phyloP scores from a whole-genome alignment of 2,797 vertebrate species.

The Chloroceryle inda region DNA sequence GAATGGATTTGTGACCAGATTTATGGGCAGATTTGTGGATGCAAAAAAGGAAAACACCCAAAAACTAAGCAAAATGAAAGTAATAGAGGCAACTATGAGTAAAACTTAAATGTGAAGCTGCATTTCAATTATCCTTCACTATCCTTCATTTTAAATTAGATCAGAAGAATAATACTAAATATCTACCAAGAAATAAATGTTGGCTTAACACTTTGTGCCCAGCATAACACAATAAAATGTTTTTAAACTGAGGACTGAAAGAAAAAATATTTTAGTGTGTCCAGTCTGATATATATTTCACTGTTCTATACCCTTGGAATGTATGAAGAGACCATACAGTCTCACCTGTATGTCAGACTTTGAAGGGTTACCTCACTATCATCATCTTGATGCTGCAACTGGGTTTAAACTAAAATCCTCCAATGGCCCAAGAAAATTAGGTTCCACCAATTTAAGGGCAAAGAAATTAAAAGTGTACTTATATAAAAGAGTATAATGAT shows the following conservation, averaged over 20 bases:
- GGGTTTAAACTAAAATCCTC: not conserved
- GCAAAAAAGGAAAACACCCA: not conserved
- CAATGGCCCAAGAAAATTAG: not conserved
- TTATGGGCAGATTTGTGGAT: not conserved
- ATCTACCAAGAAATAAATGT: not conserved
- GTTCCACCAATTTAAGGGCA: not conserved
- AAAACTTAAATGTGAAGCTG: not conserved
- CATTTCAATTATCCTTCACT: not conserved
- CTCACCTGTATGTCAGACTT: not conserved
- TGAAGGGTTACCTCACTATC: not conserved
- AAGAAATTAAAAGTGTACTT: not conserved
- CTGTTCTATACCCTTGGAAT: not conserved
- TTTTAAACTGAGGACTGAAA: not conserved
- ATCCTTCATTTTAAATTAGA: not conserved
- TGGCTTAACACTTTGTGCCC: not conserved
- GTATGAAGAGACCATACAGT: not conserved
- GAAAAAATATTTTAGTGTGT: not conserved
- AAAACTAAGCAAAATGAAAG: not conserved
- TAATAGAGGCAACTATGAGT: not conserved
- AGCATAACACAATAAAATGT: not conserved
- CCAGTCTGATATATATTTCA: not conserved
- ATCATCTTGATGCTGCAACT: not conserved
- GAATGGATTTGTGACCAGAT: not conserved
- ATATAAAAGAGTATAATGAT: not conserved
- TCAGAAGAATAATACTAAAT: not conserved